These are phyloP conservation scores for Torymus texanus DNA, from an alignment of 2,888 invertebrate species.

Conservation along the genomic window DNA sequence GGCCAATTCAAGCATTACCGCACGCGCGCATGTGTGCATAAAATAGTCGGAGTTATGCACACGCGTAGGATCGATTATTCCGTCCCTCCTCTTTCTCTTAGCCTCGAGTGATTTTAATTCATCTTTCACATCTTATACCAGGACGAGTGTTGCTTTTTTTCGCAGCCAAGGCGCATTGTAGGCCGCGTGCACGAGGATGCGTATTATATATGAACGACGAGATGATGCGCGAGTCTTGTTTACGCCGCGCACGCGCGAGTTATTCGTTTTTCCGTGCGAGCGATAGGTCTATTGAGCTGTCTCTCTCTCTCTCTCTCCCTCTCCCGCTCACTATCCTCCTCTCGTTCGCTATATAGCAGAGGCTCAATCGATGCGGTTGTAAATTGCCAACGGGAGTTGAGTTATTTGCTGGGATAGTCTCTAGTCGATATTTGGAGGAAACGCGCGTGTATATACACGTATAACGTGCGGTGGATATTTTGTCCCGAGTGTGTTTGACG, in stretches of 20 bases:
- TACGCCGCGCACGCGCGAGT: background rate
- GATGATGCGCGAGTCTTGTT: background rate
- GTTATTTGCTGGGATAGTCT: slow-evolving; percentile 25
- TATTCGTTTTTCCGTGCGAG: slow-evolving; percentile 23
- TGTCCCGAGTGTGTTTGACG: too few relatives aligned
- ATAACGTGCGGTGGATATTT: too few relatives aligned
- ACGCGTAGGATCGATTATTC: slow-evolving; percentile 24
- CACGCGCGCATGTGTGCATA: background rate
- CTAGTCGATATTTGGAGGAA: background rate
- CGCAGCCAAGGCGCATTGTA: too few relatives aligned
- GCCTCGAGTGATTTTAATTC: slow-evolving; percentile 27
- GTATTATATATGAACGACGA: too few relatives aligned
- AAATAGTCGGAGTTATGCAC: background rate
- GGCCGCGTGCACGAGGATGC: too few relatives aligned
- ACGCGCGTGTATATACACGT: too few relatives aligned
- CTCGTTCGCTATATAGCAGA: slow-evolving; percentile 1
- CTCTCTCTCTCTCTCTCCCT: slow-evolving; percentile 7
- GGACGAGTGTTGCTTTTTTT: too few relatives aligned
- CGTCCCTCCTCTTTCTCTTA: background rate
- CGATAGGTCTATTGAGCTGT: slow-evolving; percentile 35
- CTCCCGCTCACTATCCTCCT: slow-evolving; percentile 42
- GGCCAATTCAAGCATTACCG: too few relatives aligned
- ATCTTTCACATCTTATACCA: background rate
- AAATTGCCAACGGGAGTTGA: background rate
- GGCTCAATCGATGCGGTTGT: slow-evolving; percentile 17